A percentile compares a stretch with the other conserved stretches of the same genome.
Conservation (phyloP, 2,888 invertebrate species). For the Fragum fragum region DNA sequence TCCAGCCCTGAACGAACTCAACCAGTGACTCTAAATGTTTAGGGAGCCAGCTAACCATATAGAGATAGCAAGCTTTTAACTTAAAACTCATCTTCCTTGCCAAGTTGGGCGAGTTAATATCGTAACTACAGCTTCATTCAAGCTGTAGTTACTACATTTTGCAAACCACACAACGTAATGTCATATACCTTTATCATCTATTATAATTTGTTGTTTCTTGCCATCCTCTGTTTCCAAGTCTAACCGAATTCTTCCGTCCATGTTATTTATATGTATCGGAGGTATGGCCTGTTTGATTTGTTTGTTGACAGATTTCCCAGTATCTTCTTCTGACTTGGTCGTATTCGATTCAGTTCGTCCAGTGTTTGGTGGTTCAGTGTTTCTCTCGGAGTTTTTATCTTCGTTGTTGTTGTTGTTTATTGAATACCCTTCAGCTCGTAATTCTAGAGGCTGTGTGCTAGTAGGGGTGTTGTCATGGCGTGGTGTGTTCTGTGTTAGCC, state of each 20-base stretch:
- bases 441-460: conserved; percentile 55
- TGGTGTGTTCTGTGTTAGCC: conserved; percentile 22
- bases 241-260: conserved; percentile 56
- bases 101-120: too few species aligned
- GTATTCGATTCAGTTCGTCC: conserved; percentile 27
- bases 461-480: conserved; percentile 44
- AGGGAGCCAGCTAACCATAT: too few species aligned
- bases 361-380: conserved; percentile 33
- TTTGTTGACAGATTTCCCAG: conserved; percentile 10
- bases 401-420: conserved; percentile 37
- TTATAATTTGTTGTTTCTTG: conserved; percentile 64
- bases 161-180: too few species aligned
- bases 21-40: too few species aligned
- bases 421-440: conserved; percentile 63
- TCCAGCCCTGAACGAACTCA: too few species aligned
- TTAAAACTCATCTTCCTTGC: too few species aligned
- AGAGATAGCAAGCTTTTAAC: too few species aligned
- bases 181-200: conserved; percentile 65
- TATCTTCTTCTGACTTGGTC: conserved; percentile 4
- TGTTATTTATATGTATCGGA: conserved; percentile 7
- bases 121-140: too few species aligned
- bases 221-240: conserved; percentile 65
- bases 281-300: conserved; percentile 5
- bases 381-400: conserved; percentile 48
- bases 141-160: too few species aligned